A percentile compares a stretch with the other conserved stretches of the same genome.
These are phyloP conservation scores for Drosophila nigricruria DNA, from an alignment of 2,888 invertebrate species.

Conservation along the genomic window DNA sequence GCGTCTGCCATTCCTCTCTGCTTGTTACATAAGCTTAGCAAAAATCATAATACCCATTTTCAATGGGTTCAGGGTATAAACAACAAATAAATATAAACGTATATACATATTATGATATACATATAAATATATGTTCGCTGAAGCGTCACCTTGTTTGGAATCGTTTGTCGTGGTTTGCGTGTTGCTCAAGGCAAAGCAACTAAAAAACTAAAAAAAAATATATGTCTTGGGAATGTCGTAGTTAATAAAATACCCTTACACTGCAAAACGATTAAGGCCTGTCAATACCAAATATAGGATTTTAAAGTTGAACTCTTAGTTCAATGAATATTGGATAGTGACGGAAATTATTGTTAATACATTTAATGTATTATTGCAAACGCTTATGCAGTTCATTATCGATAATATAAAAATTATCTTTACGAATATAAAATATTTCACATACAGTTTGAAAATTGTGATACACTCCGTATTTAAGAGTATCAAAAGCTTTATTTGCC, in stretches of 20 bases:
- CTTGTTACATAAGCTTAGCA: too few relatives aligned
- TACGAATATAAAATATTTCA: background rate
- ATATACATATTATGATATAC: constrained; percentile 8
- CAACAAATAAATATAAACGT: background rate
- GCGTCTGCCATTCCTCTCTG: too few relatives aligned
- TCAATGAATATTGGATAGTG: background rate
- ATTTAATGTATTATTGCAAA: too few relatives aligned
- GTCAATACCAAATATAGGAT: background rate
- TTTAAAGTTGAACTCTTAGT: background rate
- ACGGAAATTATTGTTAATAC: background rate
- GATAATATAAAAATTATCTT: background rate
- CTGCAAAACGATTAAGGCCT: too few relatives aligned
- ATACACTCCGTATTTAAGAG: background rate
- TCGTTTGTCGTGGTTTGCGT: constrained; percentile 58
- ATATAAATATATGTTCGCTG: constrained; percentile 22
- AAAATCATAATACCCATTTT: too few relatives aligned
- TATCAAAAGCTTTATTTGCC: constrained; percentile 56
- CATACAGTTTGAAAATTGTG: too few relatives aligned
- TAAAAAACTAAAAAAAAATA: constrained; percentile 10
- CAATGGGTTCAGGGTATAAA: too few relatives aligned
- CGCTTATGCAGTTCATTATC: too few relatives aligned
- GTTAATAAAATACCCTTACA: background rate
- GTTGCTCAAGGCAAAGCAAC: constrained; percentile 59
- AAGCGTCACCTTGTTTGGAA: constrained; percentile 65
- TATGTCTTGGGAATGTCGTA: background rate